Conservation (phyloP, 2,797 vertebrate genomes). For the Rhinoraja longicauda region DNA sequence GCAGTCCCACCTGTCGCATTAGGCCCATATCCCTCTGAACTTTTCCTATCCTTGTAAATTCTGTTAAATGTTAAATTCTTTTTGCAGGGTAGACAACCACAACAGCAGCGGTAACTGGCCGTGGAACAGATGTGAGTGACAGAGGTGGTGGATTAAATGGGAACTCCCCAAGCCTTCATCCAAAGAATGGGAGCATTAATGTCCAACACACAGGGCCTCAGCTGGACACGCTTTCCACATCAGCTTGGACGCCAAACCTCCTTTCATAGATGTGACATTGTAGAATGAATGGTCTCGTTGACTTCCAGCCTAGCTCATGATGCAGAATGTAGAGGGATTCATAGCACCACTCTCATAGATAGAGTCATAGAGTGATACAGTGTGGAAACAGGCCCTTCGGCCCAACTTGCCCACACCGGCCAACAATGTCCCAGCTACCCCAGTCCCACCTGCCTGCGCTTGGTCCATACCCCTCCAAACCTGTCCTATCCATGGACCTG, state of each 20-base stretch:
- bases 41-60: no score
- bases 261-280: background rate
- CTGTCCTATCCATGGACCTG: no score
- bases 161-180: background rate
- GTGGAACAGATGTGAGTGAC: background rate
- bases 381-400: no score
- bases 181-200: background rate
- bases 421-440: no score
- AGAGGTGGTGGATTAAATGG: background rate
- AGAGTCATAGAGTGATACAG: no score
- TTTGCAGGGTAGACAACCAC: background rate
- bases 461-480: no score
- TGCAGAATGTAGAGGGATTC: background rate
- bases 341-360: background rate
- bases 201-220: background rate
- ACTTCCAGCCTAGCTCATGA: background rate
- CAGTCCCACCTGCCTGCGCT: no score
- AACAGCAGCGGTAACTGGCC: background rate
- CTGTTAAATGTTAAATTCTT: no score
- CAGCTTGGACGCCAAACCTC: background rate
- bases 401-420: no score
- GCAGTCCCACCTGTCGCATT: no score
- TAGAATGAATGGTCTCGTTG: background rate
- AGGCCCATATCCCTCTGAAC: no score
- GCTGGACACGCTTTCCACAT: background rate